phyloP scores from a whole-genome alignment of 2,113 vertebrate species.

The Podilymbus podiceps region DNA sequence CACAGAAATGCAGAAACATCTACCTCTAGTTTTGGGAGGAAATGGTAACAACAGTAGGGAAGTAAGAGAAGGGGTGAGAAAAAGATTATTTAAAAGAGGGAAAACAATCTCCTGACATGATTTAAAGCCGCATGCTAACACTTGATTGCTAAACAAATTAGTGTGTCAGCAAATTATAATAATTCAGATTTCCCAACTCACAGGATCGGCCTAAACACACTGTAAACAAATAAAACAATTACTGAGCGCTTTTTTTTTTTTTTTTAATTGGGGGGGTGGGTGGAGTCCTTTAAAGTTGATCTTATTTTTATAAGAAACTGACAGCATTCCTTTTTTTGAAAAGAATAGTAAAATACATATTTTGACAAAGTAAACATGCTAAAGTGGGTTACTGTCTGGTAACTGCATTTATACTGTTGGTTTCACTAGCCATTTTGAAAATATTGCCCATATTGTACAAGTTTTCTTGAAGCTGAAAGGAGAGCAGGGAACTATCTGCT shows the following conservation, averaged over 20 bases:
- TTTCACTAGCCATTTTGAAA: background rate
- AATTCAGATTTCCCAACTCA: background rate
- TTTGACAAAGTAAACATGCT: background rate
- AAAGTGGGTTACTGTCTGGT: background rate
- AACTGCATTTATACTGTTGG: background rate
- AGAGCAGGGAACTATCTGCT: background rate
- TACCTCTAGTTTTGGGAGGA: background rate
- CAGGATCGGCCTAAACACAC: accelerated
- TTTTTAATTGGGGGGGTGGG: too few species aligned
- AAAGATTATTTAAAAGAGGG: background rate
- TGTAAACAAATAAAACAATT: background rate
- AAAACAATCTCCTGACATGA: background rate
- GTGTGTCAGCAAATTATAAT: background rate
- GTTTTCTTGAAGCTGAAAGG: background rate
- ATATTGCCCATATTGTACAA: background rate
- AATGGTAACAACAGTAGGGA: background rate
- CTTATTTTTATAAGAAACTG: background rate
- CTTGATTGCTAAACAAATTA: background rate
- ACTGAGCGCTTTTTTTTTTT: background rate
- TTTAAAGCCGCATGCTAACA: background rate
- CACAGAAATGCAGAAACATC: background rate
- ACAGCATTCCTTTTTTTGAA: background rate
- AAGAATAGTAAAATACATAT: background rate
- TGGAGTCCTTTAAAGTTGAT: background rate
- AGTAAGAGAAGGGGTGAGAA: background rate